Evolutionary conservation across 2,888 invertebrate genomes (phyloP).

Genomic region (Lutraria lutraria): DNA sequence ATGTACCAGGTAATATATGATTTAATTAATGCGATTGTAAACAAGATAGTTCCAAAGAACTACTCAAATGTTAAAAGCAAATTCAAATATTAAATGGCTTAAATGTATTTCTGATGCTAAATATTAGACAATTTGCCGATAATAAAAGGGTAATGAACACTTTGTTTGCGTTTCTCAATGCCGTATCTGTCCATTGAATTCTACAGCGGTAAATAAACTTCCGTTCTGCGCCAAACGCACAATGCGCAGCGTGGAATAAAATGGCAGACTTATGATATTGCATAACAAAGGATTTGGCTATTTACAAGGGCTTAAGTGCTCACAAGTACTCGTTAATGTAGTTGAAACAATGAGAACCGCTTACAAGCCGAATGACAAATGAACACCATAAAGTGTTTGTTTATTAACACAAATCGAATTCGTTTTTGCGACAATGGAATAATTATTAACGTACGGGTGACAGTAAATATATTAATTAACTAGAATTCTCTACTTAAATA

Average conservation of each 20-base stretch:
- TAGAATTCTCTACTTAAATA: slow-evolving; percentile 35
- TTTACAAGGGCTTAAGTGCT: slow-evolving; percentile 55
- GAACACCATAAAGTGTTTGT: slow-evolving; percentile 52
- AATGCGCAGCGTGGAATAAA: slow-evolving; percentile 34
- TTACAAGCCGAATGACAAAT: slow-evolving; percentile 41
- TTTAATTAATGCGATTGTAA: slow-evolving; percentile 40
- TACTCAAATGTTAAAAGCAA: slow-evolving; percentile 53
- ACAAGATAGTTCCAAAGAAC: slow-evolving; percentile 35
- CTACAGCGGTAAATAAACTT: slow-evolving; percentile 55
- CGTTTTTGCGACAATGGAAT: slow-evolving; percentile 39
- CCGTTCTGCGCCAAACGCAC: slow-evolving; percentile 43
- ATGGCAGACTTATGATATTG: slow-evolving; percentile 50
- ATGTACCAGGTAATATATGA: slow-evolving; percentile 29
- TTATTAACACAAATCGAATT: slow-evolving; percentile 41
- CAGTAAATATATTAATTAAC: slow-evolving; percentile 46
- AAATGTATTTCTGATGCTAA: slow-evolving; percentile 67
- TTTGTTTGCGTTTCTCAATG: slow-evolving; percentile 57
- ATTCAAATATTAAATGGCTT: slow-evolving; percentile 46
- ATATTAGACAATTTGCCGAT: slow-evolving; percentile 42
- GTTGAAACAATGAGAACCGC: slow-evolving; percentile 48
- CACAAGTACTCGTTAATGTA: slow-evolving; percentile 58
- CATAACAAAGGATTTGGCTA: slow-evolving; percentile 54
- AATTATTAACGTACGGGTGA: slow-evolving; percentile 29
- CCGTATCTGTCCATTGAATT: slow-evolving; percentile 48
- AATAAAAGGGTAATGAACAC: slow-evolving; percentile 55